Evolutionary conservation across 2,113 vertebrate species (phyloP), one percentile per base, ranked within the genome.

Genomic region (Thalassarche chlororhynchos): DNA sequence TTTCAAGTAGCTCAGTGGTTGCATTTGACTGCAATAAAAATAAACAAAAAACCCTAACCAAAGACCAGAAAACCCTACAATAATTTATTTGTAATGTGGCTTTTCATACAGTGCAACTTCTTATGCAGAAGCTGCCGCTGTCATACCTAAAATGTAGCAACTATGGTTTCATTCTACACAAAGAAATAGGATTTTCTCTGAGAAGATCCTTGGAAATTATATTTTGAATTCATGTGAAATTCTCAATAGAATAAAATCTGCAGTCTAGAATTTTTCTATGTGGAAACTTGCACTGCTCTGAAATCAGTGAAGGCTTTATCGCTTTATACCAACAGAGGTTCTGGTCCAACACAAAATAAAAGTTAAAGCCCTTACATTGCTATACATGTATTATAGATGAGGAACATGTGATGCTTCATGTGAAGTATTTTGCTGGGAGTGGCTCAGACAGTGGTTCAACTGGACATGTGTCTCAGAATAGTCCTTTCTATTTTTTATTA

Each of bases 61-160:
- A 83, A 58, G 12, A 60, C 7, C 23, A 40, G 62, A 66, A 85
- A 17, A 0, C 4, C 2, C 16, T 51, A 11, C 0, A 0, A 6
- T 38, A 24, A 55, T 65, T 52, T 65, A 36, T 77, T 29, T 84
- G 7, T 40, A 69, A 77, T 5, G 18, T 1, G 3, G 2, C 3
- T 90, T 92, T 64, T 64, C 17, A 34, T 64, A 19, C 9, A 52
- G 21, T 49, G 19, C 38, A 78, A 36, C 21, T 55, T 71, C 66
- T 89, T 76, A 18, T 40, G 11, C 28, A 70, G 36, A 83, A 69
- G 8, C 5, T 57, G 21, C 13, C 6, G 6, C 7, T 49, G 17
- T 68, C 18, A 25, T 70, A 65, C 6, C 10, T 44, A 16, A 82
- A 68, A 12, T 75, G 8, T n/a, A 64, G 28, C 26, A 69, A 58